Conservation (phyloP, 1,140 invertebrate species). For the Zaprionus gabonicus region DNA sequence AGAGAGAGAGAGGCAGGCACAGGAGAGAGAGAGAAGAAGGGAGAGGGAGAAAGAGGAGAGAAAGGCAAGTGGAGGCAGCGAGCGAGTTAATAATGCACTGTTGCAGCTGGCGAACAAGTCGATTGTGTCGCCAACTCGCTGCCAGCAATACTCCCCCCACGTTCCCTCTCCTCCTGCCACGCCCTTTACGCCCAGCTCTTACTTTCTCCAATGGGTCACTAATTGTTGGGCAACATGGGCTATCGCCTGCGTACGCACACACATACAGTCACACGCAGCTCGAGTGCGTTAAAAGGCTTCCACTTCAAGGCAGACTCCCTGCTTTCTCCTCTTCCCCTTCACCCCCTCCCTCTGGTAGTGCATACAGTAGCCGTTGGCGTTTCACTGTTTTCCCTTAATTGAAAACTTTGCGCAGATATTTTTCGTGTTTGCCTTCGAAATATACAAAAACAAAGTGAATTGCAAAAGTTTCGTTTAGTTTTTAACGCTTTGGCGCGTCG, state of each 20-base stretch:
- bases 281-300: conserved; percentile 69
- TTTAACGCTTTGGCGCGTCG: conserved; percentile 75
- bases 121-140: conserved; percentile 3
- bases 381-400: conserved; percentile 75
- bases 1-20: conserved; percentile 25
- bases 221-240: conserved; percentile 69
- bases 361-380: conserved; percentile 52
- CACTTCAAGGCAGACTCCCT: conserved; percentile 3
- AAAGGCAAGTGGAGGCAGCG: conserved; percentile 9
- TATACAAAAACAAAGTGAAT: conserved; percentile 70
- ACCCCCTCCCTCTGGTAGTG: conserved; percentile 37
- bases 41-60: neutral
- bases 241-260: conserved; percentile 62
- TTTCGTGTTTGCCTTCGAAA: conserved; percentile 65
- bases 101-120: conserved; percentile 29
- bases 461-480: conserved; percentile 73
- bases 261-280: conserved; percentile 4
- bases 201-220: conserved; percentile 57
- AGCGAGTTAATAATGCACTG: conserved; percentile 72
- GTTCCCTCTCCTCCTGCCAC: neutral
- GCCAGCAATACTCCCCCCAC: conserved; percentile 21
- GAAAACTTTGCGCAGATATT: conserved; percentile 73
- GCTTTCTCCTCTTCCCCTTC: no score
- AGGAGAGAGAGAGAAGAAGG: neutral
- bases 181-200: neutral